phyloP scores from a whole-genome alignment of 2,797 vertebrate species.

The Enteromius paludinosus region DNA sequence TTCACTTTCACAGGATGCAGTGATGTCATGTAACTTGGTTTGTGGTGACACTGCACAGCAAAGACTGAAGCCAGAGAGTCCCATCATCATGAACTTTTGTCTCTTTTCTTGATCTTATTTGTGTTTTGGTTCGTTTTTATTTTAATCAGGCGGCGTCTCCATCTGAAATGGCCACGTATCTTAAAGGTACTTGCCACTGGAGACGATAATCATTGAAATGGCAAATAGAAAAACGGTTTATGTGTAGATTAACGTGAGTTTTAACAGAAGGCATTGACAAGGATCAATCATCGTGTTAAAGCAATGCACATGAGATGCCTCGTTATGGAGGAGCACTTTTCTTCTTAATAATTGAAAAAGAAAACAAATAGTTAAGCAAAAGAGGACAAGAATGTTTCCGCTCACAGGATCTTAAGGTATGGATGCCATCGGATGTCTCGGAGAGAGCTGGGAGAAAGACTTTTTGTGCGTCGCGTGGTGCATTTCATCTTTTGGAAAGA shows the following conservation, averaged over 20 bases:
- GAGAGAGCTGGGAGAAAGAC: conserved; percentile 61
- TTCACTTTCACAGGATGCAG: conserved; percentile 64
- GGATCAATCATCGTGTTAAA: conserved; percentile 80
- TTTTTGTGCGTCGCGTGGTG: conserved; percentile 29
- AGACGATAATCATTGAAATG: conserved; percentile 82
- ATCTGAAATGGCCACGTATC: conserved; percentile 74
- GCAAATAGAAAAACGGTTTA: conserved; percentile 13
- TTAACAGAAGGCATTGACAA: conserved; percentile 69
- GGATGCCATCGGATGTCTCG: conserved; percentile 63
- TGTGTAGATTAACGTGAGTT: conserved; percentile 34
- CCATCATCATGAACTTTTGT: conserved; percentile 65
- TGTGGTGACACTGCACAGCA: conserved; percentile 62
- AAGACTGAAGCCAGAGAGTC: conserved; percentile 65
- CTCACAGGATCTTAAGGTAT: conserved; percentile 50
- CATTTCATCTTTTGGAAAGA: conserved; percentile 18
- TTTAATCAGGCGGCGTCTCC: conserved; percentile 66
- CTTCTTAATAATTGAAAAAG: conserved; percentile 64
- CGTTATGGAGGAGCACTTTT: conserved; percentile 81
- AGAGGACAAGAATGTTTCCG: conserved; percentile 66
- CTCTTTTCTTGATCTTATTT: conserved; percentile 46
- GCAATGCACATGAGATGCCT: conserved; percentile 74
- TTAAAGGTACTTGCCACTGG: conserved; percentile 76
- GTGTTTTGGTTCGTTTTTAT: conserved; percentile 46
- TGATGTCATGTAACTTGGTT: conserved; percentile 64
- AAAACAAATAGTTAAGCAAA: conserved; percentile 41